A percentile compares a stretch with the other conserved stretches of the same genome.
phyloP scores from a whole-genome alignment of 2,797 vertebrate genomes.

The Cuculus canorus region DNA sequence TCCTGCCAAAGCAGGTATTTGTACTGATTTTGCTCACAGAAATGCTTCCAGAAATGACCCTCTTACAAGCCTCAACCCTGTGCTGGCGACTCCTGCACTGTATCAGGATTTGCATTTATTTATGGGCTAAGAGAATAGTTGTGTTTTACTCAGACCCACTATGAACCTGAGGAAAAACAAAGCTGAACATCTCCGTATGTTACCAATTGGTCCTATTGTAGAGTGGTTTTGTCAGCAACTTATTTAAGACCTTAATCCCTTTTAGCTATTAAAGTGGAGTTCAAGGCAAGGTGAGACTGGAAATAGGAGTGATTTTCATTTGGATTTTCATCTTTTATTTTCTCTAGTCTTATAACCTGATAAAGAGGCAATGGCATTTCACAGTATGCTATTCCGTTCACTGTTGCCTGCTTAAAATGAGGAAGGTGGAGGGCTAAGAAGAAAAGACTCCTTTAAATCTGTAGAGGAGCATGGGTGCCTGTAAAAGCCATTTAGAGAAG shows the following conservation, averaged over 20 bases:
- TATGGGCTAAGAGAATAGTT: not conserved
- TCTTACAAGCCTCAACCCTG: not conserved
- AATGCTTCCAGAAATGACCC: not conserved
- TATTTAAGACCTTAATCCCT: constrained; percentile 20
- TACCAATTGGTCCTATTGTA: not conserved
- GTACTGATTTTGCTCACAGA: not conserved
- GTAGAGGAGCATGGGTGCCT: not conserved
- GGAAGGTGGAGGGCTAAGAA: constrained; percentile 41
- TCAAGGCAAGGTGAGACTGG: not conserved
- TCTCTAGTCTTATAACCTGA: not conserved
- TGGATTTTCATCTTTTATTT: constrained; percentile 3
- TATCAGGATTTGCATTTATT: constrained; percentile 2
- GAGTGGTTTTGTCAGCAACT: not conserved
- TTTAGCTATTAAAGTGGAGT: not conserved
- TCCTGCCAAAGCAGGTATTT: not conserved
- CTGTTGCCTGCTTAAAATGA: constrained; percentile 45
- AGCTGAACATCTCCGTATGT: not conserved
- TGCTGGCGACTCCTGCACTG: not conserved
- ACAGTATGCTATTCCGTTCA: not conserved
- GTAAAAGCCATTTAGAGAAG: constrained; percentile 33
- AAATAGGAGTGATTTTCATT: constrained; percentile 33
- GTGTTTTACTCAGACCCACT: not conserved
- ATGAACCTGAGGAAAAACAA: not conserved
- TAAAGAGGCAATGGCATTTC: constrained; percentile 19
- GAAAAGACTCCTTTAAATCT: constrained; percentile 35